Evolutionary conservation across 1,140 invertebrate species (phyloP).

Genomic region (Batillaria attramentaria): DNA sequence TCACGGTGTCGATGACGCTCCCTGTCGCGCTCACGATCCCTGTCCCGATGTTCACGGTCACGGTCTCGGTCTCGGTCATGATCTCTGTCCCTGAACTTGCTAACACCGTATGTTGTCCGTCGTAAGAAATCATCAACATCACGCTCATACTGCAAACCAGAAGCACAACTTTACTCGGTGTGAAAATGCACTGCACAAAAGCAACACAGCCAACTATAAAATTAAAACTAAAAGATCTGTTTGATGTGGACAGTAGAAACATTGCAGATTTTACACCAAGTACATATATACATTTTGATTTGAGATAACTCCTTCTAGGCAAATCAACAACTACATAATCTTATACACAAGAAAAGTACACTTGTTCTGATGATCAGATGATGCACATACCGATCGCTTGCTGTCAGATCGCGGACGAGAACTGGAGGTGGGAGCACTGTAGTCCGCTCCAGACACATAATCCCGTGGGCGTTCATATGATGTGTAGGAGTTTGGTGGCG

Average conservation of each 20-base stretch:
- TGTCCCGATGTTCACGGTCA: constrained; percentile 32
- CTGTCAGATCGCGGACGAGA: constrained; percentile 23
- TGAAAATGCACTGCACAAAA: too few relatives aligned
- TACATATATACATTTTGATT: too few relatives aligned
- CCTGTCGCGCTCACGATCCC: constrained; percentile 32
- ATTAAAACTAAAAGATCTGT: too few relatives aligned
- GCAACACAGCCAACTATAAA: too few relatives aligned
- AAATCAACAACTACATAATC: too few relatives aligned
- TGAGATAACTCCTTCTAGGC: too few relatives aligned
- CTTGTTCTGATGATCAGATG: too few relatives aligned
- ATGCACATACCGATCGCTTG: constrained; percentile 32
- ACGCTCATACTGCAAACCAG: constrained; percentile 80
- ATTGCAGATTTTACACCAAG: too few relatives aligned
- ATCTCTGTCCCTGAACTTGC: constrained; percentile 73
- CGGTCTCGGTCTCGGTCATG: constrained; percentile 49
- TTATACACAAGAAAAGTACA: too few relatives aligned
- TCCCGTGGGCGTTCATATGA: constrained; percentile 79
- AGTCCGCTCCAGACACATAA: constrained; percentile 60
- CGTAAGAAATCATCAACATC: constrained; percentile 93
- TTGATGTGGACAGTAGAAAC: too few relatives aligned
- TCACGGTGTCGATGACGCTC: constrained; percentile 52
- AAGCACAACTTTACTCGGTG: too few relatives aligned
- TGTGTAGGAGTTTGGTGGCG: constrained; percentile 82
- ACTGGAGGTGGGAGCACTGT: constrained; percentile 40
- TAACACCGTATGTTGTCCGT: constrained; percentile 79